Percentiles rank a stretch among this genome's conserved stretches.
phyloP scores from a whole-genome alignment of 2,113 vertebrate genomes.

The Ciconia maguari region DNA sequence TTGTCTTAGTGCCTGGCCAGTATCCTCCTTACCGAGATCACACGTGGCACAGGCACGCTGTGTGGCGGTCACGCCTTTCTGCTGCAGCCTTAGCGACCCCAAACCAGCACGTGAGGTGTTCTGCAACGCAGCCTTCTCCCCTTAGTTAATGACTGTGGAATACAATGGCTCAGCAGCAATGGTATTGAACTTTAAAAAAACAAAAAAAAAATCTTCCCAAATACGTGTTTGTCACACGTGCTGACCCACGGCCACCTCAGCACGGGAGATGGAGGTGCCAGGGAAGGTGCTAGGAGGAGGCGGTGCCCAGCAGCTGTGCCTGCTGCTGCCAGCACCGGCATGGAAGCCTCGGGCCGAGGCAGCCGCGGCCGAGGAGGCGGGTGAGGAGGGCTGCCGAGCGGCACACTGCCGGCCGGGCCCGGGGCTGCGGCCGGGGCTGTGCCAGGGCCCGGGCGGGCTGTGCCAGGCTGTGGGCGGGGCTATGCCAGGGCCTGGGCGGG shows the following conservation, averaged over 20 bases:
- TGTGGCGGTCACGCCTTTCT: too few species aligned
- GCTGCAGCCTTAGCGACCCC: neutral
- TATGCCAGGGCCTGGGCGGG: neutral
- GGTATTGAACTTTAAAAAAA: neutral
- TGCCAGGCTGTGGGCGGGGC: neutral
- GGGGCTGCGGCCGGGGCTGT: neutral
- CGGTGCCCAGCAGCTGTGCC: too few species aligned
- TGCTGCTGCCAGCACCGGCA: neutral
- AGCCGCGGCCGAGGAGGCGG: rapidly evolving
- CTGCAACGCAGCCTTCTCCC: rapidly evolving
- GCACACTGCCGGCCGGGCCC: neutral
- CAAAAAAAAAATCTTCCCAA: too few species aligned
- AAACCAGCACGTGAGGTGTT: rapidly evolving
- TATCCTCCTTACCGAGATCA: rapidly evolving
- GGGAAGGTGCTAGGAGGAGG: neutral
- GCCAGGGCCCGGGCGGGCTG: neutral
- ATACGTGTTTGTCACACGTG: too few species aligned
- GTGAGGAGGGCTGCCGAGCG: neutral
- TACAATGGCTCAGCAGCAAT: rapidly evolving
- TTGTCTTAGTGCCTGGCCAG: rapidly evolving
- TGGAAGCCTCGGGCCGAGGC: too few species aligned
- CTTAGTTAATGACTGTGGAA: too few species aligned
- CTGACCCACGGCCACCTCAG: too few species aligned
- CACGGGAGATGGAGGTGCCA: neutral
- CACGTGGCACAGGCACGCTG: neutral